Evolutionary conservation across 2,113 vertebrate genomes (phyloP).

Genomic region (Odontophorus gujanensis): DNA sequence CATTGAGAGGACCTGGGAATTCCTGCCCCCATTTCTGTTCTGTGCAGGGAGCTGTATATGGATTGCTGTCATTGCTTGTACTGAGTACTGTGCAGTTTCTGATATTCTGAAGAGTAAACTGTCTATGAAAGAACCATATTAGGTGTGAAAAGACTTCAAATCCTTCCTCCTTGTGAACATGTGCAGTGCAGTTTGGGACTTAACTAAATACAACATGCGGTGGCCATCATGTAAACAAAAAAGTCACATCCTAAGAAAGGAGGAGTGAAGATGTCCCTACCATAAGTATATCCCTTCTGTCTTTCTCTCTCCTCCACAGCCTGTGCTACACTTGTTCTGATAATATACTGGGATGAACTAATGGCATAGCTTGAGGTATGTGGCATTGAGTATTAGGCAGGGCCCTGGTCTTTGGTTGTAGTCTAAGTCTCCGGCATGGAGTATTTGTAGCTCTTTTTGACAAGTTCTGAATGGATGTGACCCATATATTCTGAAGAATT

Average conservation of each 20-base stretch:
- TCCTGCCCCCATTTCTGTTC: rapidly evolving
- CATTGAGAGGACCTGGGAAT: neutral
- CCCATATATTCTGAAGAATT: neutral
- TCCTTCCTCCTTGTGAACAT: neutral
- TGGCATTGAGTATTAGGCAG: neutral
- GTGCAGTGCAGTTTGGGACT: neutral
- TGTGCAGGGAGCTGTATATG: neutral
- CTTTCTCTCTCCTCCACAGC: neutral
- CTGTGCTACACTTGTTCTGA: neutral
- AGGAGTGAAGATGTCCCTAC: neutral
- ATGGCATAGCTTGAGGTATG: neutral
- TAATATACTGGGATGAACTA: neutral
- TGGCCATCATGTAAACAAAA: neutral
- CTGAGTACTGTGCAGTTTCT: neutral
- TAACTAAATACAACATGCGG: neutral
- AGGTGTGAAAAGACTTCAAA: neutral
- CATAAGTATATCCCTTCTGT: neutral
- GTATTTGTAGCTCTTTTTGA: neutral
- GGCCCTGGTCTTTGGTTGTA: neutral
- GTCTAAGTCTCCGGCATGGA: neutral
- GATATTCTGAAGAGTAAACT: neutral
- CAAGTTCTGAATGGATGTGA: rapidly evolving
- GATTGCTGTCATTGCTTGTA: neutral
- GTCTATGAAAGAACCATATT: neutral
- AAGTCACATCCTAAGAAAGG: neutral